Evolutionary conservation across 2,888 invertebrate species (phyloP).

Genomic region (Mythimna lalbum): DNA sequence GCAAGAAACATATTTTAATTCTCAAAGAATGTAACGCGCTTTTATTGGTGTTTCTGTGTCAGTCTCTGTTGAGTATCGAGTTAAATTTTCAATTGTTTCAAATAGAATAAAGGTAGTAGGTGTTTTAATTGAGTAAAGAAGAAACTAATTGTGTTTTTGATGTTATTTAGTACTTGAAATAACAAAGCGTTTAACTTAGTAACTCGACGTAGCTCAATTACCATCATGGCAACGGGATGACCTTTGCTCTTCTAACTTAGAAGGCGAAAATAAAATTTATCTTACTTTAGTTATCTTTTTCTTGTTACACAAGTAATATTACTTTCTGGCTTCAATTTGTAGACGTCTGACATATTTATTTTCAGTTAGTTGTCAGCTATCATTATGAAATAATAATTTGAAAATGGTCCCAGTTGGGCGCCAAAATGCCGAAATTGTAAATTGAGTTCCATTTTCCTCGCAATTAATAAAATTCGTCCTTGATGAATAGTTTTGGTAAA

Average conservation of each 20-base stretch:
- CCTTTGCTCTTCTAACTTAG: slow-evolving; percentile 53
- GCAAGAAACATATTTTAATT: not conserved
- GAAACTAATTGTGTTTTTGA: slow-evolving; percentile 59
- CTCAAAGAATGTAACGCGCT: not conserved
- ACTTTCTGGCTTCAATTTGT: slow-evolving; percentile 42
- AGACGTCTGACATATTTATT: slow-evolving; percentile 12
- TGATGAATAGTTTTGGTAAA: slow-evolving; percentile 49
- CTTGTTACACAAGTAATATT: slow-evolving; percentile 54
- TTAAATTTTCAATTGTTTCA: slow-evolving; percentile 46
- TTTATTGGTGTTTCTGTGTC: slow-evolving; percentile 1
- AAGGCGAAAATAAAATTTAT: slow-evolving; percentile 49
- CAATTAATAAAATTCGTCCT: slow-evolving; percentile 38
- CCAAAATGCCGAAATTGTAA: slow-evolving; percentile 39
- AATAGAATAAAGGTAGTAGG: slow-evolving; percentile 41
- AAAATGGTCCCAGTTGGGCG: slow-evolving; percentile 49
- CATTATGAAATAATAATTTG: slow-evolving; percentile 15
- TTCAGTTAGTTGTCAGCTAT: slow-evolving; percentile 10
- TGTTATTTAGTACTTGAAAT: slow-evolving; percentile 60
- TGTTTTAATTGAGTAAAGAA: slow-evolving; percentile 47
- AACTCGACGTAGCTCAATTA: slow-evolving; percentile 46
- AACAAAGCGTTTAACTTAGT: slow-evolving; percentile 57
- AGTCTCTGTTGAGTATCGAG: not conserved
- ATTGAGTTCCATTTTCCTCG: slow-evolving; percentile 19
- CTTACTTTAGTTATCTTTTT: slow-evolving; percentile 52
- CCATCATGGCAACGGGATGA: slow-evolving; percentile 53